Evolutionary conservation across 1,140 invertebrate genomes (phyloP), one percentile per base, ranked within the genome.

Genomic region (Panonychus citri): DNA sequence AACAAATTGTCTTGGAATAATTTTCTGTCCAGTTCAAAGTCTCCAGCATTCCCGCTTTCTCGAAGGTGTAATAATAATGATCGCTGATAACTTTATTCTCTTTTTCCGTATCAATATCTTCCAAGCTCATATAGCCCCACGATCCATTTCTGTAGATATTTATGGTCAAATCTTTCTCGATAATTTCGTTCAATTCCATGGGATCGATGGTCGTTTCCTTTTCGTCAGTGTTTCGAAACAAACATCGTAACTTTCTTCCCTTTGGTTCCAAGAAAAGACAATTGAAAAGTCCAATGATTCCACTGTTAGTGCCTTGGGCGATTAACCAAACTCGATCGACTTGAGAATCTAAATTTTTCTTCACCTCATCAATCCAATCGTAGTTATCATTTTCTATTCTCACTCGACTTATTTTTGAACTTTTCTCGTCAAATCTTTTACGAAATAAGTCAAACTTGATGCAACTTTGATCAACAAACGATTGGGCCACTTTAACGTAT

Each of bases 201-300:
- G n/a, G n/a, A n/a, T n/a, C n/a, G n/a, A n/a, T n/a, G n/a, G n/a
- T n/a, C n/a, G n/a, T n/a, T n/a, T n/a, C n/a, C n/a, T n/a, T n/a
- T n/a, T 40, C 19, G 7, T 40, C 39, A 2, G 2, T 40, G 39
- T 7, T 7, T 17, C 13, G 13, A 46, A 61, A 61, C 19, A 62
- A 49, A 28, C 63, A 73, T 62, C 85, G 78, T 12, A 85, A 70
- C 63, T 77, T 78, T 43, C 76, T 69, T 50, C 85, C 85, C 48
- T 82, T 83, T 12, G 78, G 74, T 71, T 95, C 90, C 61, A 77
- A 76, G 63, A 81, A 80, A 39, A 95, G 71, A 67, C 91, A 96
- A 62, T 85, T 89, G 56, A 82, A 78, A 61, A 96, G 69, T 40
- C 91, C 91, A 48, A 93, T 69, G 27, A 88, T 74, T 49, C 91